Base-by-base conservation (phyloP, 2,113 vertebrate genomes). In the Megaceryle maxima region DNA sequence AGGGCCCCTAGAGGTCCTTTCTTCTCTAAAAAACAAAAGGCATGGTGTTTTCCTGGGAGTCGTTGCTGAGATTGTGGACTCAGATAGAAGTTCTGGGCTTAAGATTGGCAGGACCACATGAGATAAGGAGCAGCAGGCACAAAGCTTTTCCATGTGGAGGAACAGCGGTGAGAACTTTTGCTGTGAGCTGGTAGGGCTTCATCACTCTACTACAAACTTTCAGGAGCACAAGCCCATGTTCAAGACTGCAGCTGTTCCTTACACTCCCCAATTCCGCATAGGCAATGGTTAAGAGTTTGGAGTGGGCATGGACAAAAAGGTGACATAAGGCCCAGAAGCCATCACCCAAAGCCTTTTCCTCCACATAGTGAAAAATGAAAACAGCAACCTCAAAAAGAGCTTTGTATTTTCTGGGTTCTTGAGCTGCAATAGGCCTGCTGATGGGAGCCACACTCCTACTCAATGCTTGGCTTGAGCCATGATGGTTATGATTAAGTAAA, bases 401-500 rank as follows among this genome's bases (percentile, higher is more conserved):
- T 57, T 60, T 55, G 4, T 25, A 11, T 48, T 72, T 76, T 46
- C 22, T 10, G 21, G 8, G 31, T 37, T 83, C 46, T 20, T 18
- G 43, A 83, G 28, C 37, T 41, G n/a, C 37, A 46, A 0, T 2
- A 29, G 16, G 31, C 15, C 13, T 83, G 37, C 9, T 82, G 31
- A 14, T 21, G 8, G 26, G 9, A 87, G 17, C 11, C 0, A 26
- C 1, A 2, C 12, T 67, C 31, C 66, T 18, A 41, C 2, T 3
- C 9, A 3, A 0, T 3, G 1, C 22, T 11, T 63, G 22, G 1
- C 26, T 9, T 63, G 22, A 51, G 11, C 46, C 37, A 77, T 33
- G 17, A 50, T 46, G 25, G 35, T 43, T 43, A 14, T 10, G 31
- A 50, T 50, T 48, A 5, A 1, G 2, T 44, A 66, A 76, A 57